Conservation (phyloP, 2,797 vertebrate genomes). For the Melanotaenia trifasciata region DNA sequence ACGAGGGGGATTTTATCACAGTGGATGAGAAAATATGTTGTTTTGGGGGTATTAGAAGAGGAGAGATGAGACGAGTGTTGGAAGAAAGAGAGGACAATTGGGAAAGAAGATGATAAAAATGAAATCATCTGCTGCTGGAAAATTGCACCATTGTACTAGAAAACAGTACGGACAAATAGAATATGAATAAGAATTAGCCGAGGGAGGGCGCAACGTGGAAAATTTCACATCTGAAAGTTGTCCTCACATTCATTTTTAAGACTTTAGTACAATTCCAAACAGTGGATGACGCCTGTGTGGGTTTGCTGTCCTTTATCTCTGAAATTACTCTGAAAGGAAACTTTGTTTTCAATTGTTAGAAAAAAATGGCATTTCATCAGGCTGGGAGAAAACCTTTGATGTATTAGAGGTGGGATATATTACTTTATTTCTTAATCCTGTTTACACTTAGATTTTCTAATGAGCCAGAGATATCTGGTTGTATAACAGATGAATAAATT, state of each 20-base stretch:
- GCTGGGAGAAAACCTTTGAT: neutral
- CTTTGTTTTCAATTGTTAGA: no score
- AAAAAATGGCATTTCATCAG: neutral
- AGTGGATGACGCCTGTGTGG: neutral
- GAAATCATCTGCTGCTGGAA: slow-evolving; percentile 30
- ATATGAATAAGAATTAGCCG: slow-evolving; percentile 25
- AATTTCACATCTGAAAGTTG: slow-evolving; percentile 4
- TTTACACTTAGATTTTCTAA: neutral
- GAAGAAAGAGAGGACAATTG: slow-evolving; percentile 23
- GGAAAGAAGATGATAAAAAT: slow-evolving; percentile 40
- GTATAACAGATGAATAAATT: neutral
- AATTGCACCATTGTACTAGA: slow-evolving; percentile 28
- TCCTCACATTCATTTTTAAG: slow-evolving; percentile 13
- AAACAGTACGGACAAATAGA: slow-evolving; percentile 31
- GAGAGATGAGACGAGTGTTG: slow-evolving; percentile 4
- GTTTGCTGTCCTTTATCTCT: neutral
- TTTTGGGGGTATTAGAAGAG: slow-evolving; percentile 41
- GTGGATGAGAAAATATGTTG: slow-evolving; percentile 48
- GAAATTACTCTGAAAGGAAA: neutral
- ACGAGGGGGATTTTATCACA: slow-evolving; percentile 58
- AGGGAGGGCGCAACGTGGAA: neutral
- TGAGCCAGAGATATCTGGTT: neutral
- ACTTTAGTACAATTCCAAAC: slow-evolving; percentile 23
- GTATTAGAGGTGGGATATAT: neutral
- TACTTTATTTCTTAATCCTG: neutral